These are phyloP conservation scores for Leptogaster cylindrica DNA, from an alignment of 2,888 invertebrate genomes.

Conservation along the genomic window DNA sequence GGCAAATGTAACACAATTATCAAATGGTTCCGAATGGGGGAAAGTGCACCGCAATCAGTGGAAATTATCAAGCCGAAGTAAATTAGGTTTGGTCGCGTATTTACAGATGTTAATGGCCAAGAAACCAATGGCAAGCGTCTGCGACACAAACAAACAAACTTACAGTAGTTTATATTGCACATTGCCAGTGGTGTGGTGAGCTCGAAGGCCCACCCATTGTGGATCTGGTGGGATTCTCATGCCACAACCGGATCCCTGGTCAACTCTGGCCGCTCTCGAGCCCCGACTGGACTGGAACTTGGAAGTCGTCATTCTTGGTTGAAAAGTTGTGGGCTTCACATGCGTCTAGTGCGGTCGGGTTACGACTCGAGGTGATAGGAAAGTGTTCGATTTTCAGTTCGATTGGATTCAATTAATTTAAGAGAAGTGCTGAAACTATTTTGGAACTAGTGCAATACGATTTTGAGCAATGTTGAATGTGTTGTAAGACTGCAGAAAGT, in stretches of 20 bases:
- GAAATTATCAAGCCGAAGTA: not conserved
- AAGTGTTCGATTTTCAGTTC: not conserved
- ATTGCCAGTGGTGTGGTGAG: not conserved
- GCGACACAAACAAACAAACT: not conserved
- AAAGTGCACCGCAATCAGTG: not conserved
- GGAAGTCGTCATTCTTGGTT: constrained; percentile 57
- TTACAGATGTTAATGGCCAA: constrained; percentile 1
- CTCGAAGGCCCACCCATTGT: not conserved
- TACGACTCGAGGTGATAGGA: not conserved
- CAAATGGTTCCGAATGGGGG: constrained; percentile 35
- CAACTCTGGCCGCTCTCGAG: not conserved
- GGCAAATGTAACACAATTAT: constrained; percentile 42
- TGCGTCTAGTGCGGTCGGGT: constrained; percentile 37
- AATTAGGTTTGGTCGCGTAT: constrained; percentile 4
- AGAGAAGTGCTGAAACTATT: constrained; percentile 4
- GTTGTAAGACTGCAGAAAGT: no score
- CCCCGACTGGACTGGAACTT: not conserved
- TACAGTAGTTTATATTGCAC: not conserved
- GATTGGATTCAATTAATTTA: constrained; percentile 12
- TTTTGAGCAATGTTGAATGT: constrained; percentile 14
- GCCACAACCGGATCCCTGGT: not conserved
- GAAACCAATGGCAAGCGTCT: constrained; percentile 16
- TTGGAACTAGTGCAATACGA: constrained; percentile 7
- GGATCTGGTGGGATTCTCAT: constrained; percentile 23
- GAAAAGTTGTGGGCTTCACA: constrained; percentile 60